A percentile compares a stretch with the other conserved stretches of the same genome.
Conservation (phyloP, 2,888 invertebrate genomes). For the Leptopilina drosophilae region DNA sequence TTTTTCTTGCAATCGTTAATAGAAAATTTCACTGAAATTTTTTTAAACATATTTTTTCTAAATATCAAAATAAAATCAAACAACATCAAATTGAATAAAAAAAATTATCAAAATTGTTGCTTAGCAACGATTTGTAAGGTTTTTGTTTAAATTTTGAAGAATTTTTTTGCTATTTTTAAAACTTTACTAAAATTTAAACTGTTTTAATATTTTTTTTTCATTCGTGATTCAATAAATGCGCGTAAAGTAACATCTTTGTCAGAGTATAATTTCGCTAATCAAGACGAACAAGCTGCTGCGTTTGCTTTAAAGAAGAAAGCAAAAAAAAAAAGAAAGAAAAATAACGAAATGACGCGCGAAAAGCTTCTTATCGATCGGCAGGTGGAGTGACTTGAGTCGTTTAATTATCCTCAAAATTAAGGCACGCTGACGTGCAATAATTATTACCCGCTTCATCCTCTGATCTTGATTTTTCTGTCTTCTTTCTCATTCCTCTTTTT, state of each 20-base stretch:
- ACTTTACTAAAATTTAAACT: no score
- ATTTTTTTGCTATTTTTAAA: no score
- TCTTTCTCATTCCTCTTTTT: neutral
- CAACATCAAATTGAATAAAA: no score
- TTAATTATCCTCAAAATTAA: slow-evolving; percentile 47
- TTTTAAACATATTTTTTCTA: no score
- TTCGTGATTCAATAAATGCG: slow-evolving; percentile 5
- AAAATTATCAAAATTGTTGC: no score
- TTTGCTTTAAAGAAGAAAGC: neutral
- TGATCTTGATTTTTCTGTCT: slow-evolving; percentile 37
- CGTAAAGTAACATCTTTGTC: slow-evolving; percentile 2
- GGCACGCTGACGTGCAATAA: slow-evolving; percentile 72
- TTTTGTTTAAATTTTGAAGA: no score
- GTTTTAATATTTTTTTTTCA: no score
- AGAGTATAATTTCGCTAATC: slow-evolving; percentile 17
- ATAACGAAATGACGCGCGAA: slow-evolving; percentile 26
- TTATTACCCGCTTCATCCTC: slow-evolving; percentile 55
- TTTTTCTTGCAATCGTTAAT: no score
- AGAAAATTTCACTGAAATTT: no score
- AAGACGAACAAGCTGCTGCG: slow-evolving; percentile 35
- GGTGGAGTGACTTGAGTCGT: slow-evolving; percentile 40
- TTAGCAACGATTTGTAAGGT: no score
- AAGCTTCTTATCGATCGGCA: slow-evolving; percentile 38
- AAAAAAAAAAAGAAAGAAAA: neutral
- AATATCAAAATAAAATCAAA: no score